These are phyloP conservation scores for Scaeva pyrastri DNA, from an alignment of 2,888 invertebrate genomes.

Conservation along the genomic window DNA sequence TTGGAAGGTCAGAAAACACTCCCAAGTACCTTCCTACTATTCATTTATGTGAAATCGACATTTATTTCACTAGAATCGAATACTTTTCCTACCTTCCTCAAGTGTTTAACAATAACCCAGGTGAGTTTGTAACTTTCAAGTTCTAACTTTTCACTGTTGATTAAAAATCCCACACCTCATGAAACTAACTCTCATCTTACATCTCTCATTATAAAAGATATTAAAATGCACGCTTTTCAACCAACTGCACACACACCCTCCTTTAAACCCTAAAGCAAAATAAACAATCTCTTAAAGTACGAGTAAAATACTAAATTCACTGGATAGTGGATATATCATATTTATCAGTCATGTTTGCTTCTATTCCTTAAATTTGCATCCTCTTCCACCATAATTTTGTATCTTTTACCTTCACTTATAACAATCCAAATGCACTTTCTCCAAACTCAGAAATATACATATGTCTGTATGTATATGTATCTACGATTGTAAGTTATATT, in stretches of 20 bases:
- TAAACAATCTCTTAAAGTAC: neutral
- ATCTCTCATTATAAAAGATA: neutral
- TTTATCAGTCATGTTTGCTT: slow-evolving; percentile 57
- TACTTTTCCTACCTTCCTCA: too few species aligned
- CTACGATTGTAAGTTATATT: too few species aligned
- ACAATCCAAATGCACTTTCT: slow-evolving; percentile 69
- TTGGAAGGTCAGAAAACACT: too few species aligned
- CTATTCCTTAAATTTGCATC: slow-evolving; percentile 44
- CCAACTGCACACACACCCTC: neutral
- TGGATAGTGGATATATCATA: slow-evolving; percentile 40
- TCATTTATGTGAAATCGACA: too few species aligned
- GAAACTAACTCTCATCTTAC: neutral
- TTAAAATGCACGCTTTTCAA: slow-evolving; percentile 1
- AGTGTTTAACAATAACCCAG: too few species aligned
- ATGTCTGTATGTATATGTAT: neutral
- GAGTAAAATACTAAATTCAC: slow-evolving; percentile 24
- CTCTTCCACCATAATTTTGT: slow-evolving; percentile 58
- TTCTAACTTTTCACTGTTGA: too few species aligned
- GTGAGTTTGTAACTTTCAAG: too few species aligned
- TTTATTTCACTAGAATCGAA: too few species aligned
- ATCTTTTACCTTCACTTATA: slow-evolving; percentile 64
- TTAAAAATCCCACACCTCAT: neutral
- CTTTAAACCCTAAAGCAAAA: neutral
- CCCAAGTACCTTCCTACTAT: too few species aligned
- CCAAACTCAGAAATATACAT: slow-evolving; percentile 41